Conservation (phyloP, 92 coral and sea anemone genomes). For the Epizoanthus stellaris region DNA sequence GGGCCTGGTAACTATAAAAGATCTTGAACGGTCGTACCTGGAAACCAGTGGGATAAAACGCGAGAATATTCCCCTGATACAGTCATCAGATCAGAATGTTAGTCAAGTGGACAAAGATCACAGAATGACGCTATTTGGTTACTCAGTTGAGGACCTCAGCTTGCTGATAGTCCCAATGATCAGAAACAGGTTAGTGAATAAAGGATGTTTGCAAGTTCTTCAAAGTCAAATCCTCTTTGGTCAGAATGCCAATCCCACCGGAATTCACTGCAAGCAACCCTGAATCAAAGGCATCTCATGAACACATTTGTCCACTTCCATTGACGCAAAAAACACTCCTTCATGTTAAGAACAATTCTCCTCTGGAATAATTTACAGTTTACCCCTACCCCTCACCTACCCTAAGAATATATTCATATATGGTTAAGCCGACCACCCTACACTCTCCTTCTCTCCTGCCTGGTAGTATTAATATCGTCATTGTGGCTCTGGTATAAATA, state of each 20-base stretch:
- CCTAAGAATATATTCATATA: too few species aligned
- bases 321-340: too few species aligned
- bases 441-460: too few species aligned
- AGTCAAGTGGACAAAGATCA: constrained; percentile 74
- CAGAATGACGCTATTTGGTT: constrained; percentile 89
- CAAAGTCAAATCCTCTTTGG: not conserved
- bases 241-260: not conserved
- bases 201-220: not conserved
- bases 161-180: constrained; percentile 93
- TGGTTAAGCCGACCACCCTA: too few species aligned
- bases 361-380: too few species aligned
- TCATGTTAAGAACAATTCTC: too few species aligned
- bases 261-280: too few species aligned
- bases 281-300: too few species aligned
- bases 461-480: too few species aligned
- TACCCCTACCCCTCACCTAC: too few species aligned
- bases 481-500: too few species aligned
- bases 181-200: constrained; percentile 74
- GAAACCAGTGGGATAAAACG: constrained; percentile 59
- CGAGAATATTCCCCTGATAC: constrained; percentile 64
- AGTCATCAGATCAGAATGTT: constrained; percentile 55
- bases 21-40: constrained; percentile 74
- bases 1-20: constrained; percentile 73
- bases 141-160: constrained; percentile 90
- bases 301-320: too few species aligned